Percentiles rank a stretch among this genome's conserved stretches.
Conservation (phyloP, 53 echinoderm and acorn worm species). For the Holothuria leucospilota region DNA sequence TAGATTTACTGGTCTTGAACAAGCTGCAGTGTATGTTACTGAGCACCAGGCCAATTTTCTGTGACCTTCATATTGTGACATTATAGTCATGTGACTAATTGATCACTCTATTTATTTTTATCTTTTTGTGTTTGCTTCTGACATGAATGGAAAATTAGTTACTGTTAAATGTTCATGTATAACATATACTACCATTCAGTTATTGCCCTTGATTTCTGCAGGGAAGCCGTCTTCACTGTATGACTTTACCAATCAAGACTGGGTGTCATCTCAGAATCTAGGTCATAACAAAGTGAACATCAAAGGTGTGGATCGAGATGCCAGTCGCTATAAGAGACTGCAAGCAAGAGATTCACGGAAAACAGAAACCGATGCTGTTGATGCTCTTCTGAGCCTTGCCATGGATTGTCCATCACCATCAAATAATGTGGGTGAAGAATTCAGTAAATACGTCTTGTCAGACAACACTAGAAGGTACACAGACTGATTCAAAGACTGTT, state of each 20-base stretch:
- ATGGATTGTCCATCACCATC: too few relatives aligned
- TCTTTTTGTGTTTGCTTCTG: too few relatives aligned
- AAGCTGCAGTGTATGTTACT: too few relatives aligned
- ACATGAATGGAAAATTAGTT: too few relatives aligned
- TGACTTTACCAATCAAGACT: slow-evolving; percentile 18
- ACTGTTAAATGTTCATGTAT: too few relatives aligned
- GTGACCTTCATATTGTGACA: too few relatives aligned
- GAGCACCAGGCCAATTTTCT: too few relatives aligned
- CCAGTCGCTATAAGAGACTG: neutral
- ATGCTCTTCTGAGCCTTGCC: neutral
- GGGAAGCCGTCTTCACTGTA: neutral
- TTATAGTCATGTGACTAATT: too few relatives aligned
- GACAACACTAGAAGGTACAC: neutral
- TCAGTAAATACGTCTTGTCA: neutral
- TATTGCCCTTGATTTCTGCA: neutral
- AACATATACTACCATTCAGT: neutral
- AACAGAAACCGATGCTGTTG: slow-evolving; percentile 5
- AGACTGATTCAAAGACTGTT: neutral
- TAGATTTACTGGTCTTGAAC: too few relatives aligned
- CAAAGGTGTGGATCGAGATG: neutral
- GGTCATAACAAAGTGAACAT: neutral
- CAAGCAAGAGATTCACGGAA: neutral
- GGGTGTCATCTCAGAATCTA: slow-evolving; percentile 9
- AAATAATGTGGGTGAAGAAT: neutral
- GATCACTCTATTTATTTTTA: too few relatives aligned